Evolutionary conservation across 1,140 invertebrate species (phyloP).

Genomic region (Triops longicaudatus): DNA sequence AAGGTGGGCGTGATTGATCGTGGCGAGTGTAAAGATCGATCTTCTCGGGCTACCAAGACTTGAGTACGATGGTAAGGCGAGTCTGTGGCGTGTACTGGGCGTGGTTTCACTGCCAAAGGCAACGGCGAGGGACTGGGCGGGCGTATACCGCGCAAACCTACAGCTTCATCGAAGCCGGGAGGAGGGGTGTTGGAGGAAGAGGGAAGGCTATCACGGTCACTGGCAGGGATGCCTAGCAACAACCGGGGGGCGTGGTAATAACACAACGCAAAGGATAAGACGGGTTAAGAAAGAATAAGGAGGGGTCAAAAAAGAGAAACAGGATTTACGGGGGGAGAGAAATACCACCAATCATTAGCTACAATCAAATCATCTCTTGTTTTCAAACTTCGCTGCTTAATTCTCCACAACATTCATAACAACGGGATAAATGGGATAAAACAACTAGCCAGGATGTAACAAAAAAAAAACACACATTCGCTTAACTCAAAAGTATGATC

Average conservation of each 20-base stretch:
- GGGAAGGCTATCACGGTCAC: conserved; percentile 34
- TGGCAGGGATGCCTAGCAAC: background rate
- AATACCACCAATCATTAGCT: conserved; percentile 18
- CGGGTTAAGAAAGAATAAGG: too few species aligned
- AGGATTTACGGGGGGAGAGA: background rate
- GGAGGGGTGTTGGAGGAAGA: conserved; percentile 77
- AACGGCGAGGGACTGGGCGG: background rate
- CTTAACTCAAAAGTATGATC: background rate
- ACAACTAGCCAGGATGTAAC: background rate
- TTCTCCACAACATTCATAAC: background rate
- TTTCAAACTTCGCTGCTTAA: background rate
- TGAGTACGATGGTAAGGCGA: conserved; percentile 14
- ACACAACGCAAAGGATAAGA: background rate
- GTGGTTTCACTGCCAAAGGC: conserved; percentile 10
- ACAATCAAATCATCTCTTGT: background rate
- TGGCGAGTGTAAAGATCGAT: background rate
- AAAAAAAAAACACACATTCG: background rate
- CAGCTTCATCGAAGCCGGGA: conserved; percentile 70
- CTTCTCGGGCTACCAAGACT: conserved; percentile 6
- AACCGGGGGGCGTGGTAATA: background rate
- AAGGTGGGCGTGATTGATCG: background rate
- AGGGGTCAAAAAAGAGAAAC: background rate
- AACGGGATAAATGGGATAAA: background rate
- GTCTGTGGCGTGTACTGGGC: background rate
- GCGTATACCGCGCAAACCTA: background rate